Conservation (phyloP, 2,113 vertebrate genomes). For the Protomyctophum bolini region DNA sequence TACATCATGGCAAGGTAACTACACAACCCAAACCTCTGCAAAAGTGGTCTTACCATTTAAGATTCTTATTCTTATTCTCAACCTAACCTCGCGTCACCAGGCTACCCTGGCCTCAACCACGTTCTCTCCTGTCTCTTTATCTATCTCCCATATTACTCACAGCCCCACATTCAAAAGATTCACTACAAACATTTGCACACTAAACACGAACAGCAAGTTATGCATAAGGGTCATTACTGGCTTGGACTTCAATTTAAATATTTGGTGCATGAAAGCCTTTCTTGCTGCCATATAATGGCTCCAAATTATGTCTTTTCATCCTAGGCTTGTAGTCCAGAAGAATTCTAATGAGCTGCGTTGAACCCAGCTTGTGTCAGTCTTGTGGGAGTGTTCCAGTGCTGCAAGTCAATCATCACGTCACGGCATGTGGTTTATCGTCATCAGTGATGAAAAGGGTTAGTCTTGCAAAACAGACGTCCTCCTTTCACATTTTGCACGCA, state of each 20-base stretch:
- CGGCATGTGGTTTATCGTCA: slow-evolving; percentile 50
- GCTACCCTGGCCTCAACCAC: too few relatives aligned
- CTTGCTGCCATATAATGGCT: slow-evolving; percentile 41
- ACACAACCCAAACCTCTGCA: too few relatives aligned
- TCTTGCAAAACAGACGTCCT: slow-evolving; percentile 21
- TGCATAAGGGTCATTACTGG: slow-evolving; percentile 17
- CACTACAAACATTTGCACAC: slow-evolving; percentile 19
- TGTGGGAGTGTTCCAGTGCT: slow-evolving; percentile 42
- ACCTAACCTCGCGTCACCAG: too few relatives aligned
- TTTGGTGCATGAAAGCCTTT: slow-evolving; percentile 56
- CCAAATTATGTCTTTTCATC: slow-evolving; percentile 62
- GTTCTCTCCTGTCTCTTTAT: background rate
- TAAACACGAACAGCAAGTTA: slow-evolving; percentile 28
- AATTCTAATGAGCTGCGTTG: slow-evolving; percentile 61
- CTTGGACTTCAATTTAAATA: slow-evolving; percentile 62
- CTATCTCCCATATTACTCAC: background rate
- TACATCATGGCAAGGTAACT: too few relatives aligned
- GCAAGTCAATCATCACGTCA: slow-evolving; percentile 38
- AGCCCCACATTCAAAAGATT: slow-evolving; percentile 2
- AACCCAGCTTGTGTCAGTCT: slow-evolving; percentile 1
- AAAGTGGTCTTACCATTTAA: too few relatives aligned
- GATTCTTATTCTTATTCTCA: too few relatives aligned
- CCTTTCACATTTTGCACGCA: background rate
- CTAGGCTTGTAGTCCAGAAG: slow-evolving; percentile 44
- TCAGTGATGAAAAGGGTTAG: slow-evolving; percentile 48